phyloP scores from a whole-genome alignment of 2,113 vertebrate species.

The Pogona vitticeps region DNA sequence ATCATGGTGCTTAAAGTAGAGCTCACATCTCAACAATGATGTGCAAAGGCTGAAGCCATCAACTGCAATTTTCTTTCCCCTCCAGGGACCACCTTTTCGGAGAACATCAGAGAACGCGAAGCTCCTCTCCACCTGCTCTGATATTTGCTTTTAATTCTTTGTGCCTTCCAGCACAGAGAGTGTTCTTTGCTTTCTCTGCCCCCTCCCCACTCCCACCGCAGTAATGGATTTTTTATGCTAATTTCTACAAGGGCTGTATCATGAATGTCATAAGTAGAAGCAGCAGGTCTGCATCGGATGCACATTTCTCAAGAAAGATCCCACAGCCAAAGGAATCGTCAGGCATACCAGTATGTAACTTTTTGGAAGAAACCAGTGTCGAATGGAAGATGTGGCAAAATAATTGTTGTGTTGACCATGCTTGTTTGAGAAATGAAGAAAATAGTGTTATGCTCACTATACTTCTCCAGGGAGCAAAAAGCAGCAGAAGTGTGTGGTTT shows the following conservation, averaged over 20 bases:
- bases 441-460: not conserved
- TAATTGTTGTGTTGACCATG: constrained; percentile 8
- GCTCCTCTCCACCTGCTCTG: constrained; percentile 36
- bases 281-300: constrained; percentile 42
- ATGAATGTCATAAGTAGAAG: constrained; percentile 54
- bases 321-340: constrained; percentile 52
- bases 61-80: not conserved
- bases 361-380: constrained; percentile 61
- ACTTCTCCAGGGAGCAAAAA: not conserved
- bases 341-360: constrained; percentile 48
- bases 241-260: constrained; percentile 40
- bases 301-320: constrained; percentile 50
- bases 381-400: constrained; percentile 51
- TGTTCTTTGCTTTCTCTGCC: not conserved
- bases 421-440: constrained; percentile 52
- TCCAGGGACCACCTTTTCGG: not conserved
- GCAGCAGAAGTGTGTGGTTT: not conserved
- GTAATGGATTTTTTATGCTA: constrained; percentile 53
- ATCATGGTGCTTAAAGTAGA: not conserved
- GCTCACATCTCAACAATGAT: not conserved
- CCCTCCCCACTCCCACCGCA: not conserved
- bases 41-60: not conserved
- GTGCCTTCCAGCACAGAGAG: constrained; percentile 1
- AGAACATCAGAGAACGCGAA: not conserved
- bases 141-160: constrained; percentile 52